A percentile compares a stretch with the other conserved stretches of the same genome.
phyloP scores from a whole-genome alignment of 2,888 invertebrate genomes.

The Dicranocentrus wangi region DNA sequence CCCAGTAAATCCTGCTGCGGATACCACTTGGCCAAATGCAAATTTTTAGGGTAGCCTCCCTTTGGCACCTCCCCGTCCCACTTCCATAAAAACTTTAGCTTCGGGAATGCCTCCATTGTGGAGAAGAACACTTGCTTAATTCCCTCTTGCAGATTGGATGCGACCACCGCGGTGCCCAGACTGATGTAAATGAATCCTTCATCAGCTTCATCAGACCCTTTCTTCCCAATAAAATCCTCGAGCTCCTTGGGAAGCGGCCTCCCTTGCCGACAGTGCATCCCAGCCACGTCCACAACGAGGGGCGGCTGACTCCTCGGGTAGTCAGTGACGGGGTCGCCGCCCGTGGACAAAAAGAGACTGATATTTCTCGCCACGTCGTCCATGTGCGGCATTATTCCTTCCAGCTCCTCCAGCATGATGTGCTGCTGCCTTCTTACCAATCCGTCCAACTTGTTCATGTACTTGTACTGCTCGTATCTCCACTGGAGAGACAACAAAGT shows the following conservation, averaged over 20 bases:
- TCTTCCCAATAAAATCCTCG: neutral
- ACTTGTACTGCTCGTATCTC: slow-evolving; percentile 17
- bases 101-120: slow-evolving; percentile 45
- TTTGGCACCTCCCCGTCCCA: slow-evolving; percentile 65
- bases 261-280: slow-evolving; percentile 3
- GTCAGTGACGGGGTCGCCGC: slow-evolving; percentile 16
- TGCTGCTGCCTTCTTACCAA: neutral
- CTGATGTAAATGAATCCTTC: slow-evolving; percentile 69
- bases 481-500: slow-evolving; percentile 7
- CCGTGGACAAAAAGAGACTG: neutral
- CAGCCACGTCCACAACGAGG: slow-evolving; percentile 12
- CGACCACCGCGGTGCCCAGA: slow-evolving; percentile 51
- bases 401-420: neutral
- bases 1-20: slow-evolving; percentile 72
- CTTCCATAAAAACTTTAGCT: slow-evolving; percentile 70
- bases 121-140: slow-evolving; percentile 61
- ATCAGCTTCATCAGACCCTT: neutral
- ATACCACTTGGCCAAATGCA: slow-evolving; percentile 69
- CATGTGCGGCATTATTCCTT: neutral
- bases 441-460: slow-evolving; percentile 6
- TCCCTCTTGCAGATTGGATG: slow-evolving; percentile 9
- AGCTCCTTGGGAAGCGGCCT: neutral
- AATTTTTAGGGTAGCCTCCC: slow-evolving; percentile 69
- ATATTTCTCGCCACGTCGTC: slow-evolving; percentile 6
- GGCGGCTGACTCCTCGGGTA: slow-evolving; percentile 4